Conservation (phyloP, 2,797 vertebrate species). For the Pseudochaenichthys georgianus region DNA sequence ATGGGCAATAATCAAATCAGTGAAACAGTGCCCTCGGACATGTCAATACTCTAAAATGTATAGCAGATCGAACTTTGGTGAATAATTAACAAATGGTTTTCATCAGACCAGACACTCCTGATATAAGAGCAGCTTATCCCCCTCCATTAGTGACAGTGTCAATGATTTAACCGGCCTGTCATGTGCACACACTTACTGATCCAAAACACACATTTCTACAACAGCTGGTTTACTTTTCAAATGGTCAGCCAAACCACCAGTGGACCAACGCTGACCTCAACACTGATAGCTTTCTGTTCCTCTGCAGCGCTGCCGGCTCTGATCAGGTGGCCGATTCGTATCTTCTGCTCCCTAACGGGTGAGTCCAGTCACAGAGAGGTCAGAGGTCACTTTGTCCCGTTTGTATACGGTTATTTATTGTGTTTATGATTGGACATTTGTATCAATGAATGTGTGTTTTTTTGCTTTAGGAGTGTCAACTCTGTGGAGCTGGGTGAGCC, state of each 20-base stretch:
- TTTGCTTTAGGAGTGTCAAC: slow-evolving; percentile 71
- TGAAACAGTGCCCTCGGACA: too few relatives aligned
- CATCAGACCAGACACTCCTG: not conserved
- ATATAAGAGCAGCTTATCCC: not conserved
- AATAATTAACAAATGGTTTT: not conserved
- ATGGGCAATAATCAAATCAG: too few relatives aligned
- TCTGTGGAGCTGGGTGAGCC: slow-evolving; percentile 80
- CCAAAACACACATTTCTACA: not conserved
- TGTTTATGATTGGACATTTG: not conserved
- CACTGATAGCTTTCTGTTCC: slow-evolving; percentile 7
- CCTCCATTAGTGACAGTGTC: not conserved
- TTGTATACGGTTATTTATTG: not conserved
- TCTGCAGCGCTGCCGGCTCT: slow-evolving; percentile 74
- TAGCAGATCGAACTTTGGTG: too few relatives aligned
- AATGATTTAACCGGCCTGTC: not conserved
- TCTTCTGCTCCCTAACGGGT: slow-evolving; percentile 81
- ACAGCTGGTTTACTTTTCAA: not conserved
- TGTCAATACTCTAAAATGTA: too few relatives aligned
- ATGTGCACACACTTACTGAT: not conserved
- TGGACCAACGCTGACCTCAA: too few relatives aligned
- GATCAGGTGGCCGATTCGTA: slow-evolving; percentile 78
- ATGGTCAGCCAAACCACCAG: not conserved
- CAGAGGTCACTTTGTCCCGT: slow-evolving; percentile 3
- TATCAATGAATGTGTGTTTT: not conserved
- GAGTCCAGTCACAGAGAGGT: slow-evolving; percentile 30